Evolutionary conservation across 2,888 invertebrate genomes (phyloP), one percentile per base, ranked within the genome.

Genomic region (Chymomyza caudatula): DNA sequence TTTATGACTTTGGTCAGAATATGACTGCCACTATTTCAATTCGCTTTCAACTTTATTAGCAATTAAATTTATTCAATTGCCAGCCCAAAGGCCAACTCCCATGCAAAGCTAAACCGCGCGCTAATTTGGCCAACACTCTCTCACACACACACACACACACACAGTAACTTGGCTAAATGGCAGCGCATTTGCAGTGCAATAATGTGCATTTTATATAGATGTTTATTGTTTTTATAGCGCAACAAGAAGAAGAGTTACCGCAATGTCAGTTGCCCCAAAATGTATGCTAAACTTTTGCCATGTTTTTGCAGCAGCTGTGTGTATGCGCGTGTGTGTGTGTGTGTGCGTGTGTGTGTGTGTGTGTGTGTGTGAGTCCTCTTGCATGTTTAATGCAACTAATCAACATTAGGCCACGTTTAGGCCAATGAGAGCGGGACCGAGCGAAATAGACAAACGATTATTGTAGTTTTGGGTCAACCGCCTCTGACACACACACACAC

Each of bases 371-470:
- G 54, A 67, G 59, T 54, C 74, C 72, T 57, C 74, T 74, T 73
- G 74, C 74, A 85, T 81, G 86, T 80, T 83, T 85, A 76, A 85
- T 81, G 78, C 84, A 77, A 71, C 84, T 80, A 81, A 85, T 85
- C 80, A 81, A 73, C 80, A 85, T 74, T 80, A 80, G 74, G 86
- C 84, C 70, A 63, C 78, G 84, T 77, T 83, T 81, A 71, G 76
- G 74, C 74, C 61, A 13, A 11, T 11, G 29, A 37, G 29, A 37
- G 11, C 11, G 25, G 25, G 25, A 3, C 0, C 8, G 5, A 37
- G 11, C 2, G 3, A 37, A 4, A 37, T 0, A 37, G 29, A 37
- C 29, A 37, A 37, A 71, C 54, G 17, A 52, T 52, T 75, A 83
- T 82, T 78, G 77, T 79, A 65, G 78, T 69, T 69, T 67, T 54